Percentiles rank a stretch among this genome's conserved stretches.
Evolutionary conservation across 2,797 vertebrate genomes (phyloP).

Genomic region (Vireo griseus): DNA sequence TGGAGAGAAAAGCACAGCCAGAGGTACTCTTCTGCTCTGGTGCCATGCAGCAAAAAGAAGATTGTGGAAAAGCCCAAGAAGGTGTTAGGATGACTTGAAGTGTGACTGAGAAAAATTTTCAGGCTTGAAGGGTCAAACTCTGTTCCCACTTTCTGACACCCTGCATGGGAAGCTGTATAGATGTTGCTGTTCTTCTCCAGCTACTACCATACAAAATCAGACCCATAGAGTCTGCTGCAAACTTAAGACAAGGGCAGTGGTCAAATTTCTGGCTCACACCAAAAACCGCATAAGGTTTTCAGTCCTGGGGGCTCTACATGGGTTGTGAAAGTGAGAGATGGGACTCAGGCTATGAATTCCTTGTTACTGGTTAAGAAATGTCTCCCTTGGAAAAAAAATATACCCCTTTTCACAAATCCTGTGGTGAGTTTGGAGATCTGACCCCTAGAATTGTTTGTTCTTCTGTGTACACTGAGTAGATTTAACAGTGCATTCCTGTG

Average conservation of each 20-base stretch:
- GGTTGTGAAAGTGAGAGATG: not conserved
- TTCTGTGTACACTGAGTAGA: not conserved
- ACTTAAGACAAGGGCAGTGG: not conserved
- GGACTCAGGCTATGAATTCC: not conserved
- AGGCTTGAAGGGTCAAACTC: not conserved
- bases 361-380: not conserved
- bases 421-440: not conserved
- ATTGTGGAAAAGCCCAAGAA: not conserved
- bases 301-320: not conserved
- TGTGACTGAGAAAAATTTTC: not conserved
- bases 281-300: not conserved
- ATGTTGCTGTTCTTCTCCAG: not conserved
- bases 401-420: not conserved
- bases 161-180: not conserved
- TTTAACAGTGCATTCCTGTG: not conserved
- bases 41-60: not conserved
- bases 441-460: not conserved
- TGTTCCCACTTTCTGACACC: not conserved
- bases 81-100: not conserved
- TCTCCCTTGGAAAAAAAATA: not conserved
- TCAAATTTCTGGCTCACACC: not conserved
- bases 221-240: not conserved
- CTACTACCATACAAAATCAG: not conserved
- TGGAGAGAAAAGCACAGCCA: slow-evolving; percentile 91
- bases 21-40: slow-evolving; percentile 72